Evolutionary conservation across 30 jellyfish, hydroid and myxozoan genomes (phyloP), one percentile per base, ranked within the genome.

Genomic region (Aurelia aurita complex sp. Pacific): DNA sequence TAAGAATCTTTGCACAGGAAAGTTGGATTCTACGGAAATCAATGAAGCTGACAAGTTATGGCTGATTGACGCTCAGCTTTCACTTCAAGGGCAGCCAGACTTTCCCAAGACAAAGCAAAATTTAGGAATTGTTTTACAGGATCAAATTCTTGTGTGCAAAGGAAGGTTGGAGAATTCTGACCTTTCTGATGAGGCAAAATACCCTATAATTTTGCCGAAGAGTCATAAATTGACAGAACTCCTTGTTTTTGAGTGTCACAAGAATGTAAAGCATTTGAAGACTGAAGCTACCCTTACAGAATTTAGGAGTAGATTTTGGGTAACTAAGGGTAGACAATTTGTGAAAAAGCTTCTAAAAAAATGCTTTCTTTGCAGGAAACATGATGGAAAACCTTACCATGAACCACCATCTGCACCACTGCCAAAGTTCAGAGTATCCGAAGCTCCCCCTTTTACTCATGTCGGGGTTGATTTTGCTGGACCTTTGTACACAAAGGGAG

Each of bases 401-500:
- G 68, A 0, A 59, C 68, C 68, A 18, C 68, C 68, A 59, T 13
- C 68, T 13, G 68, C 29, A 13, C 29, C 68, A 59, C 68, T 59
- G 18, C 68, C 68, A 13, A 13, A 15, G 4, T 59, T 59, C 68
- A 15, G 68, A 59, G 68, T 18, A 13, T 18, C 18, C 4, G 68
- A 59, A 59, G 29, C 29, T 33, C 84, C 68, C 1, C 77, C 84
- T n/a, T 81, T 69, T 57, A 38, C 57, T 59, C 55, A 66, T 65
- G 46, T 54, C 1, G 91, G 91, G 7, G 33, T 81, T 11, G 91
- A 81, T 38, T 68, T 81, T 55, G 74, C 83, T 4, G 84, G 91
- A 8, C 84, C 73, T 16, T 38, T 81, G 43, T 38, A 10, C 16
- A 40, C 36, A 18, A 81, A 81, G 65, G 53, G 53, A 6, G 64